A percentile compares a stretch with the other conserved stretches of the same genome.
Conservation (phyloP, 2,888 invertebrate species). For the Morpho achilles region DNA sequence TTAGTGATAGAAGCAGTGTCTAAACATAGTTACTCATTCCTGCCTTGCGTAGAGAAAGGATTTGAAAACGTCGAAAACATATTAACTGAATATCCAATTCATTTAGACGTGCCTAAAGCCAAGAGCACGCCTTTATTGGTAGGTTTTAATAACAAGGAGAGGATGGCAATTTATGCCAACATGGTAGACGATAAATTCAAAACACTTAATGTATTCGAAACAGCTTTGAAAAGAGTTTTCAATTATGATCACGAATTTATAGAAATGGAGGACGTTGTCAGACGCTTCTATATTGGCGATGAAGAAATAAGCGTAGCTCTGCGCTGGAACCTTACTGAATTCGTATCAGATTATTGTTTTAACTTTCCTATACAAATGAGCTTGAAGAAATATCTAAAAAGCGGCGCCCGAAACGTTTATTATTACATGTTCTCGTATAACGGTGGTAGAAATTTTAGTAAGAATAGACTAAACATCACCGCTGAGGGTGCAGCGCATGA, state of each 20-base stretch:
- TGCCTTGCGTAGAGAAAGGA: constrained; percentile 29
- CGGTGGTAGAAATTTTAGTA: constrained; percentile 31
- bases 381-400: constrained; percentile 29
- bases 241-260: constrained; percentile 31
- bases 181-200: constrained; percentile 28
- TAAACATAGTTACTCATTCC: constrained; percentile 19
- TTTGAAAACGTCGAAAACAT: constrained; percentile 31
- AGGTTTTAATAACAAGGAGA: constrained; percentile 50
- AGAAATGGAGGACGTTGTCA: constrained; percentile 32
- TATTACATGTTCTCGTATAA: constrained; percentile 40
- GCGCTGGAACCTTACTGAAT: constrained; percentile 29
- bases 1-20: constrained; percentile 27
- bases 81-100: constrained; percentile 40
- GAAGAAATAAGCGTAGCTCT: constrained; percentile 26
- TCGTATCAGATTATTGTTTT: constrained; percentile 37
- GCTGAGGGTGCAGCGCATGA: constrained; percentile 36
- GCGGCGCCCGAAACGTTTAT: constrained; percentile 33
- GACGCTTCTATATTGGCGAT: constrained; percentile 51
- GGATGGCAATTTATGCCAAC: constrained; percentile 22
- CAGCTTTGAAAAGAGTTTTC: constrained; percentile 29
- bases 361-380: constrained; percentile 36
- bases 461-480: constrained; percentile 20
- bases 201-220: constrained; percentile 25
- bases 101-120: constrained; percentile 37
- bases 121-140: constrained; percentile 43